A percentile compares a stretch with the other conserved stretches of the same genome.
Evolutionary conservation across 1,140 invertebrate genomes (phyloP).

Genomic region (Hylyphantes graminicola): DNA sequence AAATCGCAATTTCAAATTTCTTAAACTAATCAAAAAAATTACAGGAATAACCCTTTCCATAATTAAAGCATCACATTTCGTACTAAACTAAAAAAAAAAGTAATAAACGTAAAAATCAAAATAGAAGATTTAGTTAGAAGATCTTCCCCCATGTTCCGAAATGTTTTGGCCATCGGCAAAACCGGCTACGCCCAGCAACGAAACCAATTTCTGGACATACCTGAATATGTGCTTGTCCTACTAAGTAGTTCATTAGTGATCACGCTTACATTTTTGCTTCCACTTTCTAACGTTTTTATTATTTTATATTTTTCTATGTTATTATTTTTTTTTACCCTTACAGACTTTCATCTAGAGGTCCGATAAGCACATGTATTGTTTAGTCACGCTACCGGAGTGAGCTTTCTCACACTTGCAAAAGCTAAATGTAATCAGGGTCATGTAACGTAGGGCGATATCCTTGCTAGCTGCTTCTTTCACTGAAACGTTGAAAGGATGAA

Average conservation of each 20-base stretch:
- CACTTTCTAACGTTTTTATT: slow-evolving; percentile 13
- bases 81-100: no score
- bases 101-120: neutral
- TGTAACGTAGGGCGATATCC: no score
- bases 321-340: slow-evolving; percentile 7
- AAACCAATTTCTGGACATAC: slow-evolving; percentile 51
- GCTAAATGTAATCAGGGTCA: no score
- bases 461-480: no score
- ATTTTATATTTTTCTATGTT: neutral
- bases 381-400: slow-evolving; percentile 41
- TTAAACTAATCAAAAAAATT: no score
- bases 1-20: no score
- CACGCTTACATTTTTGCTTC: slow-evolving; percentile 44
- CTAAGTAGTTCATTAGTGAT: slow-evolving; percentile 59
- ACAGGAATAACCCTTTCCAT: no score
- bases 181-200: slow-evolving; percentile 54
- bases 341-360: slow-evolving; percentile 10
- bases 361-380: slow-evolving; percentile 48
- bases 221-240: slow-evolving; percentile 53
- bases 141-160: slow-evolving; percentile 33
- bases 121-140: slow-evolving; percentile 44
- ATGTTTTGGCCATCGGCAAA: slow-evolving; percentile 51
- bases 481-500: no score
- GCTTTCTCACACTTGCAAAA: slow-evolving; percentile 28
- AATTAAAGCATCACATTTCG: no score